Evolutionary conservation across 2,888 invertebrate genomes (phyloP).

Genomic region (Sturmia bella): DNA sequence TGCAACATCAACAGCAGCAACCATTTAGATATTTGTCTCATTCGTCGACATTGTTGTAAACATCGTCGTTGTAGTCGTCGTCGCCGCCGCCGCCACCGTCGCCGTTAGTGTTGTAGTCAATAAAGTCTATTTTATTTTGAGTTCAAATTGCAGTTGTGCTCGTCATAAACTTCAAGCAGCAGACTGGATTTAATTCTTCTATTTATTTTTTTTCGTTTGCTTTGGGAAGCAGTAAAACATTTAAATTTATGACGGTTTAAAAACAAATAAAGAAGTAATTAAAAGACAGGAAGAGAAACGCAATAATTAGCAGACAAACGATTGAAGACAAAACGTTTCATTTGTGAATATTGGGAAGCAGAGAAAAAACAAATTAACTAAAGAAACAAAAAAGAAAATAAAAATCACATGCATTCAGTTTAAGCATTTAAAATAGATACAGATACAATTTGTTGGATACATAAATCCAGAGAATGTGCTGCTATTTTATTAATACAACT

Average conservation of each 20-base stretch:
- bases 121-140: neutral
- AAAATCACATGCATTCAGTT: slow-evolving; percentile 2
- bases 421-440: neutral
- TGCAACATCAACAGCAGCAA: slow-evolving; percentile 1
- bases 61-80: slow-evolving; percentile 6
- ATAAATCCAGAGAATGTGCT: slow-evolving; percentile 30
- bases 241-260: slow-evolving; percentile 14
- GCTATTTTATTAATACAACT: slow-evolving; percentile 14
- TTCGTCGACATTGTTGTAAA: slow-evolving; percentile 12
- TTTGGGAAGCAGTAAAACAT: slow-evolving; percentile 7
- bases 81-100: neutral
- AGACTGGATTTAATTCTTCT: slow-evolving; percentile 20
- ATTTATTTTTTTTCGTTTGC: neutral
- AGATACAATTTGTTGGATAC: slow-evolving; percentile 20
- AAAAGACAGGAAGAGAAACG: neutral
- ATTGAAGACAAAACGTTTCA: neutral
- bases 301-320: neutral
- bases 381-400: neutral
- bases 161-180: slow-evolving; percentile 27
- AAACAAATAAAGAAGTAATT: neutral
- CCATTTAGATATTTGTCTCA: slow-evolving; percentile 12
- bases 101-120: neutral
- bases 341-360: neutral
- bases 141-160: slow-evolving; percentile 10
- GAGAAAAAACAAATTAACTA: neutral